Evolutionary conservation across 1,140 invertebrate genomes (phyloP).

Genomic region (Orius insidiosus): DNA sequence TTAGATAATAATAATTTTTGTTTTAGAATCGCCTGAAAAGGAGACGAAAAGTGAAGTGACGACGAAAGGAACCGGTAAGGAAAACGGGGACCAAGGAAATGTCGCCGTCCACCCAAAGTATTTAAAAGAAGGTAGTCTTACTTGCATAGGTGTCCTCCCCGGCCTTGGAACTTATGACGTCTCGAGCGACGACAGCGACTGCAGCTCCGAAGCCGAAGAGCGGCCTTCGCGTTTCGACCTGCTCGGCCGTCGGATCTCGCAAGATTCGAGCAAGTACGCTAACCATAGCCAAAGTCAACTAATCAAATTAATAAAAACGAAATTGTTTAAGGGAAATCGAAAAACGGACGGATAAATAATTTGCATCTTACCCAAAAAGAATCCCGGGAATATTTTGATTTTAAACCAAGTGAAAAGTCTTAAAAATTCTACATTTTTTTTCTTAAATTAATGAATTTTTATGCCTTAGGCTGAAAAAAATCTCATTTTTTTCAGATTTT

Average conservation of each 20-base stretch:
- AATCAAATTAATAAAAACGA: too few species aligned
- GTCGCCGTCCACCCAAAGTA: neutral
- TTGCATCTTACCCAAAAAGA: neutral
- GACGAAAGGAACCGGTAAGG: neutral
- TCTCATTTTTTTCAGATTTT: too few species aligned
- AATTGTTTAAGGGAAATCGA: neutral
- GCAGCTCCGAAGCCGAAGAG: conserved; percentile 33
- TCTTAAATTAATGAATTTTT: too few species aligned
- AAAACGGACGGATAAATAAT: neutral
- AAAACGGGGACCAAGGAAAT: neutral
- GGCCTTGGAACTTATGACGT: conserved; percentile 51
- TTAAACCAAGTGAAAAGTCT: neutral
- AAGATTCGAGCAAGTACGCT: neutral
- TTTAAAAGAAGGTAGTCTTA: conserved; percentile 27
- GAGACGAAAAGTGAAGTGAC: neutral
- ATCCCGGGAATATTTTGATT: neutral
- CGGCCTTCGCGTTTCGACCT: conserved; percentile 31
- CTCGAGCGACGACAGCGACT: conserved; percentile 43
- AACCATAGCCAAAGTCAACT: too few species aligned
- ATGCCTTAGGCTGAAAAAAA: too few species aligned
- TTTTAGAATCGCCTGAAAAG: neutral
- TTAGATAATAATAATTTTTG: conserved; percentile 14
- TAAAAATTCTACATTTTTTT: too few species aligned
- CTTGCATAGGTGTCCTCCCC: conserved; percentile 56
- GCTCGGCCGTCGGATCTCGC: conserved; percentile 33